Evolutionary conservation across 2,797 vertebrate species (phyloP), one percentile per base, ranked within the genome.

Genomic region (Cuculus canorus): DNA sequence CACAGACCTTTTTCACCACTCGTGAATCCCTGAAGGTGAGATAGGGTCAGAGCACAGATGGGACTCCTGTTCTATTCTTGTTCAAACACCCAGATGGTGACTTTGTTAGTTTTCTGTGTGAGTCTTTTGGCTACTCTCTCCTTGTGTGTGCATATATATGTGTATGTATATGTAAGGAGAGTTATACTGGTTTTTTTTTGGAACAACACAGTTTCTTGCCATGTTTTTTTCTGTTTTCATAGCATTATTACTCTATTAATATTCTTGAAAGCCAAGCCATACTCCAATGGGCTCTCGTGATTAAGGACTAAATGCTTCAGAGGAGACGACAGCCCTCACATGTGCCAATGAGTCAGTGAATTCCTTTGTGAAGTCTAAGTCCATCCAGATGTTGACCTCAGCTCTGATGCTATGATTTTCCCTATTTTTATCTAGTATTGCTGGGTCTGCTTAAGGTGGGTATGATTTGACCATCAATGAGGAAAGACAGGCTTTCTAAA

Each of bases 371-470:
- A 95, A 96, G 95, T 82, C 90, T 96, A 96, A 98, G 92, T 96
- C 93, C 95, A 95, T 97, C 96, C 97, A 97, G 96, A 98, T 97
- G 97, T 97, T 97, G 96, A 96, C 93, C 93, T 98, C 76, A 72
- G 76, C 66, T 93, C 93, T 92, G 84, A 96, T 97, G 87, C 32
- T 82, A 59, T 85, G 90, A n/a, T 78, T 95, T 94, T 76, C 70
- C 37, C 71, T 94, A 57, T 85, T 96, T 96, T 94, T 64, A 43
- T 87, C 76, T 64, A 43, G 47, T 73, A 80, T 95, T 86, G 24
- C 90, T 79, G 88, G 33, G 66, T 78, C 71, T 92, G 53, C 70
- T 94, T 92, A 93, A 78, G 76, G 84, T 78, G 92, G 41, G 37
- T 85, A 95, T 86, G 90, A 92, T n/a, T 27, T 93, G 95, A 95